Evolutionary conservation across 2,113 vertebrate species (phyloP), one percentile per base, ranked within the genome.

Genomic region (Elephas maximus): DNA sequence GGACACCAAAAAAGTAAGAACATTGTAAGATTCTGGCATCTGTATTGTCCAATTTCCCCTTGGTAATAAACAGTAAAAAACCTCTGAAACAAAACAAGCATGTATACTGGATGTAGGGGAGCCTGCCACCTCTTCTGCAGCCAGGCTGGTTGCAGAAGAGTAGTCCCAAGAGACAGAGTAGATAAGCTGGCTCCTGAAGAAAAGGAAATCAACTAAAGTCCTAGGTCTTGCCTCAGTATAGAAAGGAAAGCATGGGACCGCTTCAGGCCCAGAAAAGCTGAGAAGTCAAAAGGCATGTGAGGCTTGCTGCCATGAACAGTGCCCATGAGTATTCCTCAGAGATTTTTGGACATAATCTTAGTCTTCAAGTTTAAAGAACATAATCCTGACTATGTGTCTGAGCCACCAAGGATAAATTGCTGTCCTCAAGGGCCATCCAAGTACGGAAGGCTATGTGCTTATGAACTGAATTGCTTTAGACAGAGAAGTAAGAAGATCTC

Each of bases 1-100:
- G 11, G 82, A 82, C 91, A 69, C 37, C 37, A 63, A 90, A 94
- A 86, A 88, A 53, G n/a, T 57, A 41, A 74, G n/a, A 91, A 37
- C 2, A 53, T 65, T n/a, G 0, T 60, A 82, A 84, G 53, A 37
- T 80, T 57, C 79, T 28, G 23, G 17, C 26, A 41, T 84, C 57
- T 2, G 8, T 33, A n/a, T 62, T 74, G 1, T 74, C 28, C 60
- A 21, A 77, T 51, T 80, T 85, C 45, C 33, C 26, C 88, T 41
- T 53, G 76, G 28, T 65, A 37, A 44, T 45, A 73, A 95, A 74
- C 79, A 23, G 9, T 90, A 79, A 80, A 83, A 77, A 45, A 81
- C 30, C 18, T 90, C 37, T 81, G 15, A 77, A 95, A 53, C 12
- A 91, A 94, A 83, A 53, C 8, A 67, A 24, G 67, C n/a, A 30